Evolutionary conservation across 2,113 vertebrate species (phyloP).

Genomic region (Sander lucioperca): DNA sequence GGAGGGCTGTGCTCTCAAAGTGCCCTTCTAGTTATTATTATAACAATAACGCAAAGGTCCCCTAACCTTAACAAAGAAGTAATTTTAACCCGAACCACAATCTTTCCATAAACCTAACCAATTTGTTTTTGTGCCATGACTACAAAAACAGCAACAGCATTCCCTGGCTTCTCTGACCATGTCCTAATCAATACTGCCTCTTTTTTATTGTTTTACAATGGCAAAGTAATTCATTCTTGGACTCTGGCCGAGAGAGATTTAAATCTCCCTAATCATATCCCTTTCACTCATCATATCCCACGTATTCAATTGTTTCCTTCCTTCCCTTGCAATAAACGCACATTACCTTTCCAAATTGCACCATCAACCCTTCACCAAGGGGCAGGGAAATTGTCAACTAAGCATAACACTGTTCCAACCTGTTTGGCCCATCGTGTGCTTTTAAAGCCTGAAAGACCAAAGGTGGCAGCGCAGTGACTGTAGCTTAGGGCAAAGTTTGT

Average conservation of each 20-base stretch:
- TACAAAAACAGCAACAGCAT: slow-evolving; percentile 12
- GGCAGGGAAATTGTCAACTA: slow-evolving; percentile 50
- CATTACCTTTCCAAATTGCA: slow-evolving; percentile 49
- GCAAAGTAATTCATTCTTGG: slow-evolving; percentile 64
- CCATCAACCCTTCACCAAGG: slow-evolving; percentile 51
- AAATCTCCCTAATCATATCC: slow-evolving; percentile 37
- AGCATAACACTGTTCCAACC: slow-evolving; percentile 44
- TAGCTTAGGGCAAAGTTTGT: slow-evolving; percentile 55
- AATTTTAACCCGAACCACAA: neutral
- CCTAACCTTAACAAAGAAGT: neutral
- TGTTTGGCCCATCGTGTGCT: slow-evolving; percentile 23
- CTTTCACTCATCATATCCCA: slow-evolving; percentile 49
- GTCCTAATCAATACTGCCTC: slow-evolving; percentile 30
- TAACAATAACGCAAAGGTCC: neutral
- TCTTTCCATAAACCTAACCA: neutral
- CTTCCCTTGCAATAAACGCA: slow-evolving; percentile 56
- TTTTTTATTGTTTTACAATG: slow-evolving; percentile 54
- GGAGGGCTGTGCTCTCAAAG: too few species aligned
- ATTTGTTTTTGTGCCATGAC: neutral
- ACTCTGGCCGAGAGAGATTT: slow-evolving; percentile 48
- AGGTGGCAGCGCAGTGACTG: slow-evolving; percentile 55
- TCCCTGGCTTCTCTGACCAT: slow-evolving; percentile 31
- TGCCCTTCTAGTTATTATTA: neutral
- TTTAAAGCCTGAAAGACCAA: slow-evolving; percentile 52
- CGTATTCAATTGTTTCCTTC: slow-evolving; percentile 63